Conservation (phyloP, 2,113 vertebrate species). For the Amazona guildingii region DNA sequence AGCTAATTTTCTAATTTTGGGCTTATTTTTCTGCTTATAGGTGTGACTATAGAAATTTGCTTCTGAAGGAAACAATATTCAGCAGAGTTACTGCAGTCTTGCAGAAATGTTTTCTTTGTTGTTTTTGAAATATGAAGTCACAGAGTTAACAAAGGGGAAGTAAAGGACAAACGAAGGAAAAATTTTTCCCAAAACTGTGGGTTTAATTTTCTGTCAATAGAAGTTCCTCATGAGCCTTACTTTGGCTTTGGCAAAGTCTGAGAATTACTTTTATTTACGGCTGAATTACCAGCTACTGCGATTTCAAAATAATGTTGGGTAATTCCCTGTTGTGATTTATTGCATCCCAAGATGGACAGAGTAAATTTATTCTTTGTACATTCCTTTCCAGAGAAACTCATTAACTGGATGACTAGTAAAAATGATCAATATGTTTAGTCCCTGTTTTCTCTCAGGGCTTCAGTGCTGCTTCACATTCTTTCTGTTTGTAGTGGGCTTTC, state of each 20-base stretch:
- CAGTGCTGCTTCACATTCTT: neutral
- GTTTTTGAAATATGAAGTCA: neutral
- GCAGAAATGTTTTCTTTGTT: neutral
- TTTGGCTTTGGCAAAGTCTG: neutral
- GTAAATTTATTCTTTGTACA: neutral
- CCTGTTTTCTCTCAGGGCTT: neutral
- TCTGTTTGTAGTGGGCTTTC: neutral
- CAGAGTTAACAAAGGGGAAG: neutral
- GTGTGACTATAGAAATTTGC: constrained; percentile 18
- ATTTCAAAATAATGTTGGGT: neutral
- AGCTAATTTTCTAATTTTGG: constrained; percentile 25
- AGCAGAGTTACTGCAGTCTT: neutral
- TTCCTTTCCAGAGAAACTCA: constrained; percentile 8
- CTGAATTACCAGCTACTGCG: neutral
- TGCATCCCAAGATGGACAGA: neutral
- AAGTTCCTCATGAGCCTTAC: neutral
- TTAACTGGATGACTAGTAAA: constrained; percentile 1
- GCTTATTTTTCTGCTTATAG: constrained; percentile 36
- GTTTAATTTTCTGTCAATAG: neutral
- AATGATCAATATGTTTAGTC: neutral
- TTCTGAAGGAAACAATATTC: constrained; percentile 19
- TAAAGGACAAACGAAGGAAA: neutral
- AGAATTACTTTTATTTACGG: neutral
- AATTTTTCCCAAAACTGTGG: neutral
- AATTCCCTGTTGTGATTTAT: constrained; percentile 14